Percentiles rank a stretch among this genome's conserved stretches.
phyloP scores from a whole-genome alignment of 2,113 vertebrate species.

The Cephalopholis sonnerati region DNA sequence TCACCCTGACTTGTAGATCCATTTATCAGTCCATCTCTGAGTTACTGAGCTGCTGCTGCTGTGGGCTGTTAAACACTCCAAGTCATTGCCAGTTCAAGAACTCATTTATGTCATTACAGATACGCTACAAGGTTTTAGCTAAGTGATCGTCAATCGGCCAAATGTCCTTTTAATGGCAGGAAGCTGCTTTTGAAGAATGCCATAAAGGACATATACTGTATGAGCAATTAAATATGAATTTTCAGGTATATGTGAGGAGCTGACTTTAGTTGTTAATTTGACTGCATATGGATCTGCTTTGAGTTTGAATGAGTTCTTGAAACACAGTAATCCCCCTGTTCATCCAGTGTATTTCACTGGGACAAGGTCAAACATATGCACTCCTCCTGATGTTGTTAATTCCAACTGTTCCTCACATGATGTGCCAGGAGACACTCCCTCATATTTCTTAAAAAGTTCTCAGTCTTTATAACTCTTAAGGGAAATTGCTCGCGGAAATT shows the following conservation, averaged over 20 bases:
- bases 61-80: conserved; percentile 23
- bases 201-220: neutral
- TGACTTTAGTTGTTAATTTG: neutral
- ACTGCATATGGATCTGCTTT: neutral
- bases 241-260: neutral
- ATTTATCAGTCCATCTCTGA: conserved; percentile 40
- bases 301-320: neutral
- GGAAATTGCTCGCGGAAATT: conserved; percentile 54
- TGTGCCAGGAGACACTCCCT: conserved; percentile 46
- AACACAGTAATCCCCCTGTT: neutral
- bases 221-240: neutral
- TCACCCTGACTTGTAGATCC: conserved; percentile 45
- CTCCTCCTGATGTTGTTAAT: conserved; percentile 16
- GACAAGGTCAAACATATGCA: conserved; percentile 1
- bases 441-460: conserved; percentile 38
- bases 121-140: conserved; percentile 43
- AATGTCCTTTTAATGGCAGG: conserved; percentile 62
- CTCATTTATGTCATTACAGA: conserved; percentile 47
- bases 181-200: conserved; percentile 23
- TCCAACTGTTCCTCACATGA: conserved; percentile 8
- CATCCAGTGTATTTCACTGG: neutral
- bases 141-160: conserved; percentile 25
- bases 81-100: conserved; percentile 39
- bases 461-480: conserved; percentile 25
- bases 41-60: conserved; percentile 26